These are phyloP conservation scores for Spizaetus ornatus DNA, from an alignment of 2,113 vertebrate species.

Conservation along the genomic window DNA sequence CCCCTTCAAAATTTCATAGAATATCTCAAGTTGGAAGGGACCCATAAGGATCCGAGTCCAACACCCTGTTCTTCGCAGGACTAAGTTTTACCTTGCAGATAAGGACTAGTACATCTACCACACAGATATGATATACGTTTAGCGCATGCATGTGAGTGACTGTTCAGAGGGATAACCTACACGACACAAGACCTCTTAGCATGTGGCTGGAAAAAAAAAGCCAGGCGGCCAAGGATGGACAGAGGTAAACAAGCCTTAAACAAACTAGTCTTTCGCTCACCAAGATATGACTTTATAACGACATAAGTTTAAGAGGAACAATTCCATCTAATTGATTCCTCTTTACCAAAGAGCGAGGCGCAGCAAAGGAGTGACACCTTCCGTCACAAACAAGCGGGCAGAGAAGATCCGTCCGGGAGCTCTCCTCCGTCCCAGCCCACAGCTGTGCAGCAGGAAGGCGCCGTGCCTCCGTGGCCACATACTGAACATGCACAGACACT, in stretches of 20 bases:
- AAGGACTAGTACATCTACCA: neutral
- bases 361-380: neutral
- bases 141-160: rapidly evolving
- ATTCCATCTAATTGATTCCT: rapidly evolving
- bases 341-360: rapidly evolving
- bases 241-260: neutral
- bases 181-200: rapidly evolving
- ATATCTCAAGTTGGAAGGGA: neutral
- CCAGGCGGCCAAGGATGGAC: neutral
- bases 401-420: neutral
- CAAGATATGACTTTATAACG: rapidly evolving
- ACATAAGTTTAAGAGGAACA: neutral
- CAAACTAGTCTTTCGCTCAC: rapidly evolving
- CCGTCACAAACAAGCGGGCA: neutral
- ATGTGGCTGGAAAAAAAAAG: neutral
- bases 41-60: neutral
- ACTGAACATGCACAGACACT: neutral
- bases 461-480: neutral
- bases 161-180: neutral
- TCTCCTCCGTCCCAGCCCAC: neutral
- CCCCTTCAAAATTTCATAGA: neutral
- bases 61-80: neutral
- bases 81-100: neutral
- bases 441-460: neutral
- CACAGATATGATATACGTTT: rapidly evolving